Evolutionary conservation across 2,797 vertebrate species (phyloP).

Genomic region (Mormyrus hasselquistii): DNA sequence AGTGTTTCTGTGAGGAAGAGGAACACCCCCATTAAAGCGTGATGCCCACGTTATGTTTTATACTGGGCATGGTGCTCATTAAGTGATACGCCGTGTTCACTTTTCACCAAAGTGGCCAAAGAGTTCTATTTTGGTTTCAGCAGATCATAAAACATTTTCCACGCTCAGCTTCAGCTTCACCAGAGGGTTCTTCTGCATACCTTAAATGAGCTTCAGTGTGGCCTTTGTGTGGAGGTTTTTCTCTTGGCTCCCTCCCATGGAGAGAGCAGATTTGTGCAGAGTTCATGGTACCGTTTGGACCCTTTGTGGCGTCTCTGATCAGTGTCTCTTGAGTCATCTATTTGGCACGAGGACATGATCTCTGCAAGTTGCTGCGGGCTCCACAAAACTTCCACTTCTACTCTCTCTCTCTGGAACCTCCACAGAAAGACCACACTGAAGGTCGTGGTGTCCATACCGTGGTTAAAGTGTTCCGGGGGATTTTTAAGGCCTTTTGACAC

Average conservation of each 20-base stretch:
- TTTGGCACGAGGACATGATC: neutral
- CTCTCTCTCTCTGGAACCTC: neutral
- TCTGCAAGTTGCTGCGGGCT: neutral
- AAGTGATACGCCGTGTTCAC: neutral
- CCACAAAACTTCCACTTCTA: neutral
- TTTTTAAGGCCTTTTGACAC: neutral
- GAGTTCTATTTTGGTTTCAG: neutral
- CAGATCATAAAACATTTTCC: slow-evolving; percentile 5
- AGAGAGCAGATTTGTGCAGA: neutral
- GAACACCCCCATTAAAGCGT: neutral
- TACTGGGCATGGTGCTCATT: neutral
- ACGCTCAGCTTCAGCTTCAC: neutral
- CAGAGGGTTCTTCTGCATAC: neutral
- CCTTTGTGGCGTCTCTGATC: neutral
- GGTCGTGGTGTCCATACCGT: neutral
- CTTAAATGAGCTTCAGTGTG: neutral
- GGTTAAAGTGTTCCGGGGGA: neutral
- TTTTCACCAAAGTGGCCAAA: neutral
- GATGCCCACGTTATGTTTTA: neutral
- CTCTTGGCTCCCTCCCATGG: neutral
- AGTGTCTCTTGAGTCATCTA: neutral
- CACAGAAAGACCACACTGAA: neutral
- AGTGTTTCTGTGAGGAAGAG: neutral
- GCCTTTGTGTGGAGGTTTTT: neutral
- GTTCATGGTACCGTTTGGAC: neutral